These are phyloP conservation scores for Tanypteryx hageni DNA, from an alignment of 2,888 invertebrate species.

Conservation along the genomic window DNA sequence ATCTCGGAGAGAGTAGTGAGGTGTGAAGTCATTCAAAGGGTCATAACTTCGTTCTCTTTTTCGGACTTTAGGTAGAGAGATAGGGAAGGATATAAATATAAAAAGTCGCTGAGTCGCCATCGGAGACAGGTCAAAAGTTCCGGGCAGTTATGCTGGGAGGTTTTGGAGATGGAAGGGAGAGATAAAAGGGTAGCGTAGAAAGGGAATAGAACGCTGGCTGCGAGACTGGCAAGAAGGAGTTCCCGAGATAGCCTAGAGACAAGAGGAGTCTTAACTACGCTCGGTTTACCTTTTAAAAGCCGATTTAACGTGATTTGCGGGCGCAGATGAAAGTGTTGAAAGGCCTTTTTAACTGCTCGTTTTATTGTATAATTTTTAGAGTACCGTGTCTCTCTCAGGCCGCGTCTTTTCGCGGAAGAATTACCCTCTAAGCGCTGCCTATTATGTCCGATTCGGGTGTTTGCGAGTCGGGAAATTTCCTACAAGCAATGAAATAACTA, in stretches of 20 bases:
- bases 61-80: constrained; percentile 27
- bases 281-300: neutral
- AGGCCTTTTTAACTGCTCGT: neutral
- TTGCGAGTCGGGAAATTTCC: no score
- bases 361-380: no score
- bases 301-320: neutral
- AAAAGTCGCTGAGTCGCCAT: constrained; percentile 52
- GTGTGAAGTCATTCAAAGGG: constrained; percentile 60
- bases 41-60: constrained; percentile 31
- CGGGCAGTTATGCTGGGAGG: constrained; percentile 26
- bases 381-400: no score
- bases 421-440: no score
- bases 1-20: constrained; percentile 22
- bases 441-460: no score
- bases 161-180: neutral
- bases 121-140: constrained; percentile 27
- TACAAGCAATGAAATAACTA: no score
- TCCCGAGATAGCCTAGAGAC: neutral
- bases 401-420: no score
- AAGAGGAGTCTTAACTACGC: neutral
- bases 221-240: neutral
- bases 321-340: neutral
- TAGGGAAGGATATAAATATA: constrained; percentile 46
- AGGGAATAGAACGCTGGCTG: neutral
- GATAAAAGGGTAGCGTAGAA: neutral